Evolutionary conservation across 2,888 invertebrate species (phyloP).

Genomic region (Oscheius myriophilus): DNA sequence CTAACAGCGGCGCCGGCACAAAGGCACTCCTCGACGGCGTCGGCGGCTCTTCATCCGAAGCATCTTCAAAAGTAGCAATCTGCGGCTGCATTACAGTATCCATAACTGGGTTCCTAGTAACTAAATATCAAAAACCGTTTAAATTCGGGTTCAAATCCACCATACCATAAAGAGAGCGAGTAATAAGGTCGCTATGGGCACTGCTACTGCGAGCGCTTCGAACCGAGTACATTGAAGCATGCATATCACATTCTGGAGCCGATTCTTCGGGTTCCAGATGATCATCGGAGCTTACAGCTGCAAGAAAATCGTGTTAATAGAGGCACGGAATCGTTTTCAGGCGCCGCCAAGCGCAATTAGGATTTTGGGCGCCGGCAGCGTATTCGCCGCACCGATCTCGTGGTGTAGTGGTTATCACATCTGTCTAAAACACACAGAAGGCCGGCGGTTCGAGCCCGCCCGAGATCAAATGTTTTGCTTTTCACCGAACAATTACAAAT

Average conservation of each 20-base stretch:
- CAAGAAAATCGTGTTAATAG: neutral
- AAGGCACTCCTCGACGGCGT: constrained; percentile 33
- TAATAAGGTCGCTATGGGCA: constrained; percentile 13
- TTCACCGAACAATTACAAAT: too few species aligned
- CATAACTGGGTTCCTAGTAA: constrained; percentile 41
- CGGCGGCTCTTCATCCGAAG: constrained; percentile 43
- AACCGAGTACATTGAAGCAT: constrained; percentile 34
- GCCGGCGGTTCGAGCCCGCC: constrained; percentile 58
- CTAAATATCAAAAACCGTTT: neutral
- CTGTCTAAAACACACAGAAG: constrained; percentile 48
- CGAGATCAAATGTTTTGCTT: constrained; percentile 38
- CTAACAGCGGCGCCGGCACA: constrained; percentile 30
- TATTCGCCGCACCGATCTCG: too few species aligned
- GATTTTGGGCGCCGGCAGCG: too few species aligned
- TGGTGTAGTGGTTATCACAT: too few species aligned
- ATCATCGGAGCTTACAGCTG: constrained; percentile 38
- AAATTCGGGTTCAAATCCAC: too few species aligned
- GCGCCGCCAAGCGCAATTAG: neutral
- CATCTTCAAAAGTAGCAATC: constrained; percentile 45
- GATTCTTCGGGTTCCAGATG: constrained; percentile 37
- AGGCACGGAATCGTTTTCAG: too few species aligned
- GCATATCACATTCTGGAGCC: constrained; percentile 46
- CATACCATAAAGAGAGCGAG: constrained; percentile 23
- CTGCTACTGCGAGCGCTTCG: constrained; percentile 13
- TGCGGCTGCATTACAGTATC: constrained; percentile 52